A percentile compares a stretch with the other conserved stretches of the same genome.
Conservation (phyloP, 2,888 invertebrate genomes). For the Perithous albicinctus region DNA sequence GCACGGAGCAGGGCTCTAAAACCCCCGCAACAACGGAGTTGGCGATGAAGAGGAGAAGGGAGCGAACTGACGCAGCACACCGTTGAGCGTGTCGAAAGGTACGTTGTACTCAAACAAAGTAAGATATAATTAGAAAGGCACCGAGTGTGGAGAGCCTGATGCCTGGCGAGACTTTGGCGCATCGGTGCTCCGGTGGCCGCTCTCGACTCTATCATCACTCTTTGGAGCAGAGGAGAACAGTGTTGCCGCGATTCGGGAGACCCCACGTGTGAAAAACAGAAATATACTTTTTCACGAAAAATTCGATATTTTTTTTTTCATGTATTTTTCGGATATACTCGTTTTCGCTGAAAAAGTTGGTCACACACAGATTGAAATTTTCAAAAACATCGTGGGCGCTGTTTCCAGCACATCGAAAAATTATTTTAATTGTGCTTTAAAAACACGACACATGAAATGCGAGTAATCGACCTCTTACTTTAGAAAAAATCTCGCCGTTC, state of each 20-base stretch:
- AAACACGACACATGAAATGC: no score
- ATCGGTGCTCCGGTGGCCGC: constrained; percentile 29
- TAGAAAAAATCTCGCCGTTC: constrained; percentile 57
- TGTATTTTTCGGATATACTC: no score
- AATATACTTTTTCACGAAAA: no score
- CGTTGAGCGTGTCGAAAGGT: constrained; percentile 81
- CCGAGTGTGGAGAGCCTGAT: constrained; percentile 64
- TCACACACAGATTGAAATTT: no score
- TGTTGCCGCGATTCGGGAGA: constrained; percentile 56
- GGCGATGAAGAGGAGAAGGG: constrained; percentile 69
- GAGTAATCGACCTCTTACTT: not conserved
- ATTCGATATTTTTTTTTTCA: no score
- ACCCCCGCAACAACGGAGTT: constrained; percentile 61
- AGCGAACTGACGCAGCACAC: constrained; percentile 69
- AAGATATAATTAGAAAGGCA: constrained; percentile 82
- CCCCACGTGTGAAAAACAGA: constrained; percentile 74
- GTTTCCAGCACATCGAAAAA: no score
- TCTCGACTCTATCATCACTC: constrained; percentile 25
- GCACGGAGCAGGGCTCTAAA: constrained; percentile 60
- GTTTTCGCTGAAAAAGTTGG: no score
- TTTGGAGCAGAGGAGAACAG: not conserved
- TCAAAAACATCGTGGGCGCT: no score
- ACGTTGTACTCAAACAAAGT: constrained; percentile 84
- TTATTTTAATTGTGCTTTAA: no score
- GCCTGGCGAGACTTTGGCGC: constrained; percentile 39